These are phyloP conservation scores for Cherax quadricarinatus DNA, from an alignment of 1,140 invertebrate species.

Conservation along the genomic window DNA sequence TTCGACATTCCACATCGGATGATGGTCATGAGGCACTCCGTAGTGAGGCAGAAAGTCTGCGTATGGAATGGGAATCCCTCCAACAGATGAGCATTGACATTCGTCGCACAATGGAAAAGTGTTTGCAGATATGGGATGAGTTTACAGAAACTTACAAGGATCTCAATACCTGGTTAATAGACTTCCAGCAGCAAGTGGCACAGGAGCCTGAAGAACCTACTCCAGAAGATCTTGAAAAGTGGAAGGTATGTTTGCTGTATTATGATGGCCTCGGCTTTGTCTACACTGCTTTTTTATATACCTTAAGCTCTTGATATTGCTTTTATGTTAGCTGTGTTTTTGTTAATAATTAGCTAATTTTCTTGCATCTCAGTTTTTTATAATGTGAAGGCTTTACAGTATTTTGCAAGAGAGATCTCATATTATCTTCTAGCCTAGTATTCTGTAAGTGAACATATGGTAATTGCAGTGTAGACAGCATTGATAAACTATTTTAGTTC, in stretches of 20 bases:
- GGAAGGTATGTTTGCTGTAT: constrained; percentile 78
- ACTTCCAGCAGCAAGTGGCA: constrained; percentile 86
- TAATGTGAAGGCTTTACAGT: background rate
- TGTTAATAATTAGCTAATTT: background rate
- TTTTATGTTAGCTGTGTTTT: constrained; percentile 18
- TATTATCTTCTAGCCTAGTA: background rate
- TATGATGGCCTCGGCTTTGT: constrained; percentile 7
- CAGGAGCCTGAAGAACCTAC: constrained; percentile 84
- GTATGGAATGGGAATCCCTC: constrained; percentile 90
- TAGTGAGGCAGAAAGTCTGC: constrained; percentile 90
- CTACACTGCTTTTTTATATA: constrained; percentile 9
- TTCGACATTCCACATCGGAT: constrained; percentile 87
- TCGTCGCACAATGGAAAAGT: constrained; percentile 86
- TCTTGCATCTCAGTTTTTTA: background rate
- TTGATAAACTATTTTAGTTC: background rate
- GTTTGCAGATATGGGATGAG: constrained; percentile 90
- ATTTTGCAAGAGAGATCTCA: background rate
- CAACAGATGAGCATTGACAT: constrained; percentile 88
- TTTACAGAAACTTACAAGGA: constrained; percentile 87
- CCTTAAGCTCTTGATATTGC: background rate
- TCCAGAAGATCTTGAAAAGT: constrained; percentile 85
- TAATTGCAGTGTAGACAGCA: constrained; percentile 31
- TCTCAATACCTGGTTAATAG: constrained; percentile 85
- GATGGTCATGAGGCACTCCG: constrained; percentile 91
- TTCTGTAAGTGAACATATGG: background rate